Conservation (phyloP, 2,888 invertebrate genomes). For the Euphydryas editha region DNA sequence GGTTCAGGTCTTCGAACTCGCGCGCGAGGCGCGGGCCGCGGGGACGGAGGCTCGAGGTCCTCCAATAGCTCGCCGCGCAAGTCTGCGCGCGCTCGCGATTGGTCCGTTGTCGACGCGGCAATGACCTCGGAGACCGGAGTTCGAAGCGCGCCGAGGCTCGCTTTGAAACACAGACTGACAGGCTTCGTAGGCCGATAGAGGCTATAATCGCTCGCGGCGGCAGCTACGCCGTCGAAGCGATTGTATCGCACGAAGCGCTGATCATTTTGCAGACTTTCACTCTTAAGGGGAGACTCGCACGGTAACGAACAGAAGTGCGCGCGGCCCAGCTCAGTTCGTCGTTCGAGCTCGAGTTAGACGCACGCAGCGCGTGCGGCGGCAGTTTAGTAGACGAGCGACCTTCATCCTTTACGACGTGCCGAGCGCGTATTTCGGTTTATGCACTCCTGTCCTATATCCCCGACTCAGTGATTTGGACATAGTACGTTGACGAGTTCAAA, state of each 20-base stretch:
- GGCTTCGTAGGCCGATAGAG: constrained; percentile 78
- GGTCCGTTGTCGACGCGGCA: constrained; percentile 86
- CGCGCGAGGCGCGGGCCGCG: constrained; percentile 65
- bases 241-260: constrained; percentile 80
- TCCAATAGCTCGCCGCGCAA: constrained; percentile 75
- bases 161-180: constrained; percentile 78
- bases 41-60: constrained; percentile 69
- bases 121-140: constrained; percentile 93
- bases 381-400: constrained; percentile 66
- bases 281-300: constrained; percentile 78
- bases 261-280: constrained; percentile 85
- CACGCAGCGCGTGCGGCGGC: constrained; percentile 75
- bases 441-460: constrained; percentile 74
- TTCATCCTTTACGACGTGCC: constrained; percentile 76
- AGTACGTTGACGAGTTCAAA: constrained; percentile 59
- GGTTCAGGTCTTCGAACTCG: constrained; percentile 92
- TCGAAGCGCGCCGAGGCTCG: constrained; percentile 90
- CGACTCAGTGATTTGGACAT: constrained; percentile 61
- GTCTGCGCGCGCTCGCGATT: constrained; percentile 79
- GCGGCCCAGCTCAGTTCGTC: constrained; percentile 79
- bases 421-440: constrained; percentile 64
- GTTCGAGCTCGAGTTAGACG: constrained; percentile 83
- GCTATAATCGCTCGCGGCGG: constrained; percentile 74
- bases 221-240: constrained; percentile 68
- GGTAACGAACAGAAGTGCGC: constrained; percentile 72